A percentile compares a stretch with the other conserved stretches of the same genome.
These are phyloP conservation scores for Kradibia gibbosae DNA, from an alignment of 1,140 invertebrate genomes.

Conservation along the genomic window DNA sequence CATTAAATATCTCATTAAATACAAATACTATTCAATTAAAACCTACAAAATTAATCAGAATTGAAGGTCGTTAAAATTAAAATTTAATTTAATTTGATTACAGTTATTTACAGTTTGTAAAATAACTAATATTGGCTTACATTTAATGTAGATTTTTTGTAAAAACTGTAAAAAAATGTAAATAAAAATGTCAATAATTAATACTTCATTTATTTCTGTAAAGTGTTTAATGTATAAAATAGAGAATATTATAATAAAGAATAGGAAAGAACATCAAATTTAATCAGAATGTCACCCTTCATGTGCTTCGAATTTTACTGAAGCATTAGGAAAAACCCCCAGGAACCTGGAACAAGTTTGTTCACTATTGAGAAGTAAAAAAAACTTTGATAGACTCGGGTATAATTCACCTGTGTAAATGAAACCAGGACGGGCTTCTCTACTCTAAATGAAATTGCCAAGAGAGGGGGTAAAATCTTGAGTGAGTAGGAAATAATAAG, in stretches of 20 bases:
- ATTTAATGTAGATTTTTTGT: too few relatives aligned
- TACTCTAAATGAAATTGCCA: constrained; percentile 41
- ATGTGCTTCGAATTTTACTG: neutral
- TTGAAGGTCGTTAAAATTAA: too few relatives aligned
- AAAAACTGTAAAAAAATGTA: too few relatives aligned
- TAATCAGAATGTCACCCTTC: constrained; percentile 10
- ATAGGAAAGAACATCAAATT: neutral
- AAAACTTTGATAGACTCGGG: constrained; percentile 1
- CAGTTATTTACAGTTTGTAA: too few relatives aligned
- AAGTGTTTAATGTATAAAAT: too few relatives aligned
- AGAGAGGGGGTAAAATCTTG: constrained; percentile 54
- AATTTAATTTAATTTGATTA: too few relatives aligned
- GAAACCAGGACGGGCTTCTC: constrained; percentile 30
- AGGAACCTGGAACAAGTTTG: constrained; percentile 9
- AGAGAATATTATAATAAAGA: neutral
- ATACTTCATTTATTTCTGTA: too few relatives aligned
- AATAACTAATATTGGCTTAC: too few relatives aligned
- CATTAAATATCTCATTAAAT: too few relatives aligned
- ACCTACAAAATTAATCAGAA: too few relatives aligned
- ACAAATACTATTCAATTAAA: too few relatives aligned
- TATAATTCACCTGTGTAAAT: constrained; percentile 35
- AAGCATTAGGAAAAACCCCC: constrained; percentile 25
- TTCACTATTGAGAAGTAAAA: constrained; percentile 10
- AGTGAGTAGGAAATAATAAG: constrained; percentile 67
- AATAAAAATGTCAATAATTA: too few relatives aligned